phyloP scores from a whole-genome alignment of 2,888 invertebrate genomes.

The Dastarcus helophoroides region DNA sequence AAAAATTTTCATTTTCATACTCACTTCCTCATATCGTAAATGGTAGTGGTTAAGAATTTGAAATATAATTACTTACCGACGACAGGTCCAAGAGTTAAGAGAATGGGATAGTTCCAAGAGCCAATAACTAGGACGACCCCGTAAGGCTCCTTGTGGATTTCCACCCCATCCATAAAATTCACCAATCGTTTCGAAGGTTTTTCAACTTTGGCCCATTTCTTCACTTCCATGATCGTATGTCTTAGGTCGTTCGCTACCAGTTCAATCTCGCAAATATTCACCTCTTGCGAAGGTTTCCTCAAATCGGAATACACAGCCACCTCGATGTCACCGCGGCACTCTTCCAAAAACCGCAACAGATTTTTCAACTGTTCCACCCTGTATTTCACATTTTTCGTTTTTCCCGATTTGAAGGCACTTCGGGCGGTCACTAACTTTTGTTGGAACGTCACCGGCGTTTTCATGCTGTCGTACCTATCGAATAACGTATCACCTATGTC shows the following conservation, averaged over 20 bases:
- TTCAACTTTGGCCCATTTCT: conserved; percentile 68
- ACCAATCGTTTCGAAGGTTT: conserved; percentile 56
- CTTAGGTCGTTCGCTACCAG: conserved; percentile 66
- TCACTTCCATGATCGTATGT: conserved; percentile 56
- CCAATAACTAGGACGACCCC: conserved; percentile 85
- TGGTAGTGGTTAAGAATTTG: not conserved
- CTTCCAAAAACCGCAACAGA: conserved; percentile 65
- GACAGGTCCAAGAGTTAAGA: conserved; percentile 67
- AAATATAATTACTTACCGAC: conserved; percentile 40
- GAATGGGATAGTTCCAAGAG: conserved; percentile 96
- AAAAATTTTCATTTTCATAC: no score
- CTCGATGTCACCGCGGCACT: conserved; percentile 61
- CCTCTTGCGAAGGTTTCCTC: conserved; percentile 68
- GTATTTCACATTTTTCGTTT: conserved; percentile 70
- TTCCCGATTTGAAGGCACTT: conserved; percentile 64
- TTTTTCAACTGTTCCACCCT: conserved; percentile 69
- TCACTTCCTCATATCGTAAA: no score
- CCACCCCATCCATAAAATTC: conserved; percentile 61
- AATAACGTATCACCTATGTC: conserved; percentile 7
- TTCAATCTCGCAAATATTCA: conserved; percentile 67
- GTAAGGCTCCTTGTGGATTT: conserved; percentile 77
- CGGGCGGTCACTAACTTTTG: conserved; percentile 46
- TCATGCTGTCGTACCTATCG: conserved; percentile 5
- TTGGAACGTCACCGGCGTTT: not conserved
- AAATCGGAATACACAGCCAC: conserved; percentile 72